A percentile compares a stretch with the other conserved stretches of the same genome.
Evolutionary conservation across 2,888 invertebrate genomes (phyloP).

Genomic region (Rambutsinella grinnellia): DNA sequence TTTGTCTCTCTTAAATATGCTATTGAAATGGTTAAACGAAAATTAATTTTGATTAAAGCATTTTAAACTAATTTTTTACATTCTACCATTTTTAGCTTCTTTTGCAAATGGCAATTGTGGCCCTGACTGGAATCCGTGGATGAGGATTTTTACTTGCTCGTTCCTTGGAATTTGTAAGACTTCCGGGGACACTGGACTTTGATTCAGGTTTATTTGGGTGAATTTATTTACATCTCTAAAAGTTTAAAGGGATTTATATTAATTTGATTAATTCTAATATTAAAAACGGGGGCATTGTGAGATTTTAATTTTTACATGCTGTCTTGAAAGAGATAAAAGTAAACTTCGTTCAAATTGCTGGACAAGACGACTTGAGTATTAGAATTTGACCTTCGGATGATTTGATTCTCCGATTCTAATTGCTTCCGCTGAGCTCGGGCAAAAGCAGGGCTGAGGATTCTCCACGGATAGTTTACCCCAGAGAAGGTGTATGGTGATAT

Average conservation of each 20-base stretch:
- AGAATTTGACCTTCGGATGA: background rate
- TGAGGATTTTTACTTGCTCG: slow-evolving; percentile 44
- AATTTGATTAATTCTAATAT: too few species aligned
- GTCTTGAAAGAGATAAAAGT: slow-evolving; percentile 39
- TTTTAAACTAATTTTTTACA: background rate
- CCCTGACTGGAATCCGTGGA: slow-evolving; percentile 53
- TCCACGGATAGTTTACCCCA: slow-evolving; percentile 28
- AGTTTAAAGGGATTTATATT: too few species aligned
- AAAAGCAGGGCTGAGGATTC: slow-evolving; percentile 20
- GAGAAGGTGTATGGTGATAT: slow-evolving; percentile 26
- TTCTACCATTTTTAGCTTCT: slow-evolving; percentile 45
- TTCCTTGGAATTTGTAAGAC: background rate
- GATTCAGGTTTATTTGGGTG: slow-evolving; percentile 15
- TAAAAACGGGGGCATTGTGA: too few species aligned
- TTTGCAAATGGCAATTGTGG: slow-evolving; percentile 18
- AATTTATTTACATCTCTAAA: slow-evolving; percentile 12
- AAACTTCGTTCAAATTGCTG: slow-evolving; percentile 19
- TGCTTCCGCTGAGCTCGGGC: slow-evolving; percentile 17
- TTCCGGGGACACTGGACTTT: background rate
- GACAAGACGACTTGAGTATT: slow-evolving; percentile 13
- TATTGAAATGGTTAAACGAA: too few species aligned
- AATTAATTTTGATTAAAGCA: background rate
- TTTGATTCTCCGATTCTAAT: background rate
- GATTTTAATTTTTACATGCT: background rate
- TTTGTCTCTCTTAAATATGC: slow-evolving; percentile 43